Evolutionary conservation across 1,140 invertebrate species (phyloP), one percentile per base, ranked within the genome.

Genomic region (Bursaphelenchus mucronatus): DNA sequence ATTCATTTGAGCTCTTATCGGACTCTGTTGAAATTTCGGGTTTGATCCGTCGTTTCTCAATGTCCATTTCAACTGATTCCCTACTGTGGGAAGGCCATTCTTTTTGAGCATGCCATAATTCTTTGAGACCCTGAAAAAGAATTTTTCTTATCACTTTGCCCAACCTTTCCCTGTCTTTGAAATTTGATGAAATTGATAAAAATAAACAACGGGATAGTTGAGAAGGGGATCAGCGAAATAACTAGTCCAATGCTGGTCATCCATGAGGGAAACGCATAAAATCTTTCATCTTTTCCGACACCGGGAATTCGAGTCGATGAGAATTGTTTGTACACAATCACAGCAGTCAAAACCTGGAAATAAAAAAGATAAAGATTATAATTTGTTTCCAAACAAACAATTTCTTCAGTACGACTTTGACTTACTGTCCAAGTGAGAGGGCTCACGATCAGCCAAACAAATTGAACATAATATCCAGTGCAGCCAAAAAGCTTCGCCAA

Each of bases 231-330:
- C 19, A 69, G 15, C 13, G 67, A 69, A 1, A 69, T 43, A 6
- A 69, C 10, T 68, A 68, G 71, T 8, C 67, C 67, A 17, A 71
- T 52, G 8, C 19, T 68, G 7, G 71, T 72, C 9, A 39, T 47
- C 67, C 67, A 69, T 39, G 45, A 7, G 21, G 67, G 67, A 8
- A 63, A 64, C 0, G 53, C 49, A 43, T 69, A 69, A 21, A 72
- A 9, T 13, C 67, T 55, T 39, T 39, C 41, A 8, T 68, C 67
- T 57, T 69, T 69, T 43, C 67, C 67, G 58, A 71, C 71, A 19
- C 56, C 30, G 30, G 30, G 71, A 19, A 57, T 69, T 9, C 63
- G 17, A 49, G 53, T 52, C 13, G 45, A 50, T 7, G 49, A 49
- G 46, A 71, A 55, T 66, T 69, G 67, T 11, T 68, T 69, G 8